phyloP scores from a whole-genome alignment of 2,113 vertebrate genomes.

The Okapia johnstoni region DNA sequence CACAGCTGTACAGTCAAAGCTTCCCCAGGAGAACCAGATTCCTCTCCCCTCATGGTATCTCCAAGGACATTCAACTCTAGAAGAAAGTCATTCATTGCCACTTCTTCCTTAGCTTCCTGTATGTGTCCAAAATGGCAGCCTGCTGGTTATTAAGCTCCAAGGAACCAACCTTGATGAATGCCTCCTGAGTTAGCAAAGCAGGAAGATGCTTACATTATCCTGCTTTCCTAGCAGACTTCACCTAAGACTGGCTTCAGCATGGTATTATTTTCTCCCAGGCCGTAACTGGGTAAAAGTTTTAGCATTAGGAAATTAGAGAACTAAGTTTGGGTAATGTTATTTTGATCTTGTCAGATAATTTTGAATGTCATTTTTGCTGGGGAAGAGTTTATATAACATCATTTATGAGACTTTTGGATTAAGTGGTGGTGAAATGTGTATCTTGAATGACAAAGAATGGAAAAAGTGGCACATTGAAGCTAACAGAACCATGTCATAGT shows the following conservation, averaged over 20 bases:
- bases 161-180: not conserved
- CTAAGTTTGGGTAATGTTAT: not conserved
- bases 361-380: constrained; percentile 14
- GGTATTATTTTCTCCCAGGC: not conserved
- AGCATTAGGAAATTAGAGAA: constrained; percentile 5
- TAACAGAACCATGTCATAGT: not conserved
- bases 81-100: not conserved
- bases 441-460: not conserved
- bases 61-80: not conserved
- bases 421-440: not conserved
- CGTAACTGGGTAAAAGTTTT: constrained; percentile 11
- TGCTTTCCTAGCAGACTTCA: not conserved
- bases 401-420: not conserved
- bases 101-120: not conserved
- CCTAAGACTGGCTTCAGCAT: not conserved
- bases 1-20: not conserved
- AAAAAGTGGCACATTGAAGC: not conserved
- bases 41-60: not conserved
- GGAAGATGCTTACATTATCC: not conserved
- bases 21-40: not conserved
- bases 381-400: not conserved
- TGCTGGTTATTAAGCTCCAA: not conserved
- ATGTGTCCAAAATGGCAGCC: not conserved
- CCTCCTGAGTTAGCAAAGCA: not conserved
- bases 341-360: not conserved